Percentiles rank a stretch among this genome's conserved stretches.
Conservation (phyloP, 2,888 invertebrate species). For the Augiades crinisus region DNA sequence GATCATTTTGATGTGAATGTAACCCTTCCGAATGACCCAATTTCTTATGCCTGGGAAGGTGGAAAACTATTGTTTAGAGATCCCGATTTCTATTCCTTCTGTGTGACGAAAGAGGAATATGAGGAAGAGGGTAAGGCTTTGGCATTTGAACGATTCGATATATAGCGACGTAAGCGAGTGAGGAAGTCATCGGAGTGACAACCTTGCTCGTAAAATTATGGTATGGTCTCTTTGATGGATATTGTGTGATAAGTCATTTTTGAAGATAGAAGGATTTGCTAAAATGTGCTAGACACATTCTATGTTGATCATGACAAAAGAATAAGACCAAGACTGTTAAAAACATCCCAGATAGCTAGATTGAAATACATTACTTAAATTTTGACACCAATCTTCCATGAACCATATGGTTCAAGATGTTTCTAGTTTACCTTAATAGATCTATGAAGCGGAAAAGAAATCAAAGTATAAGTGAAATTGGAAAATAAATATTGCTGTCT, state of each 20-base stretch:
- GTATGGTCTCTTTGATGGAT: not conserved
- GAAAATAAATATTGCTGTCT: too few relatives aligned
- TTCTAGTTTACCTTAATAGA: too few relatives aligned
- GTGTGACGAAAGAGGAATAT: constrained; percentile 92
- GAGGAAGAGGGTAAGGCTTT: constrained; percentile 90
- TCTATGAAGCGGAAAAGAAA: too few relatives aligned
- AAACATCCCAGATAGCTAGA: too few relatives aligned
- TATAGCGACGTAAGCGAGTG: constrained; percentile 71
- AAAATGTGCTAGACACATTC: too few relatives aligned
- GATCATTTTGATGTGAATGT: constrained; percentile 90
- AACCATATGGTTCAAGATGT: too few relatives aligned
- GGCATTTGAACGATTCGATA: constrained; percentile 80
- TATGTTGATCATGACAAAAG: not conserved
- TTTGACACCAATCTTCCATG: too few relatives aligned
- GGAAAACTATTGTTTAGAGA: constrained; percentile 89
- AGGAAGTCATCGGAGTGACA: constrained; percentile 53
- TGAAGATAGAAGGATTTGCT: too few relatives aligned
- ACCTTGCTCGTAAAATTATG: constrained; percentile 51
- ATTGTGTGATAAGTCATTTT: not conserved
- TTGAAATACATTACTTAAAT: too few relatives aligned
- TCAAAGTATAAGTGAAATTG: too few relatives aligned
- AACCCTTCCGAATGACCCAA: constrained; percentile 82
- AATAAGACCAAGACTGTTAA: too few relatives aligned
- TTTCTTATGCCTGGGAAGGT: constrained; percentile 94
- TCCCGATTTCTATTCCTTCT: constrained; percentile 85